Conservation (phyloP, 2,888 invertebrate genomes). For the Marronus borbonicus region DNA sequence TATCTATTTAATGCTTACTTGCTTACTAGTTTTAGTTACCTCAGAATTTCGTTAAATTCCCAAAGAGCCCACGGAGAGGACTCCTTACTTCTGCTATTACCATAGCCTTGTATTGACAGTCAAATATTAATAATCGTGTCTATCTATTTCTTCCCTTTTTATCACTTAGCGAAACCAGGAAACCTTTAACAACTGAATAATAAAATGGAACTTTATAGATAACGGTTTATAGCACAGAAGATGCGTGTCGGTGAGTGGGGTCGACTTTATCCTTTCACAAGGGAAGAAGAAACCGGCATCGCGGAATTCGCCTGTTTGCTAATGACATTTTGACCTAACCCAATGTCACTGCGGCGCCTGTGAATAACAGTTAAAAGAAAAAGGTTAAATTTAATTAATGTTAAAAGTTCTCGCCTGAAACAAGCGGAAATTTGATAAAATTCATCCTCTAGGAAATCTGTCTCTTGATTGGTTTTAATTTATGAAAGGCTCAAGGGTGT, state of each 20-base stretch:
- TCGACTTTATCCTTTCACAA: conserved; percentile 17
- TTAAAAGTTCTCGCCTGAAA: conserved; percentile 26
- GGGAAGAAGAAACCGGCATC: conserved; percentile 5
- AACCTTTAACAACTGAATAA: conserved; percentile 1
- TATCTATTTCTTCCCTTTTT: conserved; percentile 12
- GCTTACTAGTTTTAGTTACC: too few relatives aligned
- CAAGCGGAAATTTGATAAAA: conserved; percentile 29
- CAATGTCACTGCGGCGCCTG: conserved; percentile 34
- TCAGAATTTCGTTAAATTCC: too few relatives aligned
- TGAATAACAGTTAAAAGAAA: conserved; percentile 17
- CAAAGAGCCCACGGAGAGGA: too few relatives aligned
- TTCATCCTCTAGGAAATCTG: conserved; percentile 22
- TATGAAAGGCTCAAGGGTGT: neutral
- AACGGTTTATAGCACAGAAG: neutral
- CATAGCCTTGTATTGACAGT: too few relatives aligned
- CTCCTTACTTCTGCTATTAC: too few relatives aligned
- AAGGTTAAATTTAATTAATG: conserved; percentile 41
- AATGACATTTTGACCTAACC: conserved; percentile 42
- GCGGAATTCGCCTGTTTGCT: conserved; percentile 12
- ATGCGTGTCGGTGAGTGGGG: conserved; percentile 12
- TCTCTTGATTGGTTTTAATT: conserved; percentile 17
- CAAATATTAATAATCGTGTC: neutral
- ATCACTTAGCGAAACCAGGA: conserved; percentile 9
- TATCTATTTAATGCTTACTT: too few relatives aligned
- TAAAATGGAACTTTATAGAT: conserved; percentile 21